Percentiles rank a stretch among this genome's conserved stretches.
Conservation (phyloP, 2,113 vertebrate species). For the Galemys pyrenaicus region DNA sequence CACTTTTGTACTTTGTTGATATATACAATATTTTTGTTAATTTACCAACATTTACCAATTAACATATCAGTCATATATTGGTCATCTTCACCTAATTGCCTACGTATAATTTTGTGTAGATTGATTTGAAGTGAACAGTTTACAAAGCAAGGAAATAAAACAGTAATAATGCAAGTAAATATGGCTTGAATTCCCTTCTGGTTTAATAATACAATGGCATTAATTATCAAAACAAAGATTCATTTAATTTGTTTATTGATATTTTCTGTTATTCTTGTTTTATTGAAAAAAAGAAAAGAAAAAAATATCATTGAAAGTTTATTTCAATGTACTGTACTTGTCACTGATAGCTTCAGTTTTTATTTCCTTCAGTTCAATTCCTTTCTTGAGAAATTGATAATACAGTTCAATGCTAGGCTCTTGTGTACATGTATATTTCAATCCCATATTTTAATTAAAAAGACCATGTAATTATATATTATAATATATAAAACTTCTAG, state of each 20-base stretch:
- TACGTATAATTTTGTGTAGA: not conserved
- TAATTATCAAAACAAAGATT: constrained; percentile 54
- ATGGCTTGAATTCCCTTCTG: constrained; percentile 22
- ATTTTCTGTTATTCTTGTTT: constrained; percentile 44
- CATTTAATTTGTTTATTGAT: constrained; percentile 42
- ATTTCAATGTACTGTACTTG: not conserved
- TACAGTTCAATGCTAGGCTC: not conserved
- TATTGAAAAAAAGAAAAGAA: not conserved
- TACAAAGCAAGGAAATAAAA: constrained; percentile 41
- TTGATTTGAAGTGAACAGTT: constrained; percentile 61
- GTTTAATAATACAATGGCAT: not conserved
- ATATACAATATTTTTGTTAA: not conserved
- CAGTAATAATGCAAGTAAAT: constrained; percentile 54
- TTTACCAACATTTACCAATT: too few species aligned
- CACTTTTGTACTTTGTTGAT: not conserved
- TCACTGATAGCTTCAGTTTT: constrained; percentile 20
- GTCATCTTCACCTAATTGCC: constrained; percentile 10
- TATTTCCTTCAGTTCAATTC: not conserved
- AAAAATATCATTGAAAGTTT: not conserved
- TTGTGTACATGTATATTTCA: not conserved
- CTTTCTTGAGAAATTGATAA: not conserved
- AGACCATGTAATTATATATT: constrained; percentile 5
- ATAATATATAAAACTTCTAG: not conserved
- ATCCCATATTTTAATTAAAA: constrained; percentile 33
- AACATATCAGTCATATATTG: constrained; percentile 4